phyloP scores from a whole-genome alignment of 2,888 invertebrate species.

The Lycia hirtaria region DNA sequence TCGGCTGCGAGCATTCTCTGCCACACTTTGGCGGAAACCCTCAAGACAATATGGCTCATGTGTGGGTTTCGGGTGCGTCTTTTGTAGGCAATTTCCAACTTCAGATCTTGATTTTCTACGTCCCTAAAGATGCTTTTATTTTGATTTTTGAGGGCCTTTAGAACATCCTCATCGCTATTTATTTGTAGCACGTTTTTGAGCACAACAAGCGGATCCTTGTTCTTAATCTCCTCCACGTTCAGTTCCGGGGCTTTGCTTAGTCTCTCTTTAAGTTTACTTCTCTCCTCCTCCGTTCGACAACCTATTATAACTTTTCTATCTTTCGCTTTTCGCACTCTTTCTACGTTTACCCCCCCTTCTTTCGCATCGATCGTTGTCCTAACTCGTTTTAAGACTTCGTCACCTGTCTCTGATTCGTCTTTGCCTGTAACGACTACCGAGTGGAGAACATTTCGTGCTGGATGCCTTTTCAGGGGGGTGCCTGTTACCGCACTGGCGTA shows the following conservation, averaged over 20 bases:
- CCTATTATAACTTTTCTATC: slow-evolving; percentile 12
- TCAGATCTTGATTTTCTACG: neutral
- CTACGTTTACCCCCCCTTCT: neutral
- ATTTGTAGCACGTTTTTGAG: too few relatives aligned
- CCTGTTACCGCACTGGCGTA: too few relatives aligned
- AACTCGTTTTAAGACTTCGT: neutral
- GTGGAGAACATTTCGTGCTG: neutral
- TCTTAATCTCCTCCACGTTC: too few relatives aligned
- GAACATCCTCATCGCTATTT: too few relatives aligned
- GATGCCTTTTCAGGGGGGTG: too few relatives aligned
- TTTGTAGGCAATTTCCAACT: too few relatives aligned
- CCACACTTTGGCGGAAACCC: slow-evolving; percentile 25
- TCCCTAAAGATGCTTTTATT: neutral
- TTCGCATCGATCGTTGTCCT: neutral
- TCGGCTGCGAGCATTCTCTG: slow-evolving; percentile 13
- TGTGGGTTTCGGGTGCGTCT: neutral
- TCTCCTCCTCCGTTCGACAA: neutral
- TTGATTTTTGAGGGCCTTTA: too few relatives aligned
- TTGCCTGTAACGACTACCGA: slow-evolving; percentile 2
- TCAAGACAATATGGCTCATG: slow-evolving; percentile 7
- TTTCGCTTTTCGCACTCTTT: slow-evolving; percentile 13
- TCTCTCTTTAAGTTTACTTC: too few relatives aligned
- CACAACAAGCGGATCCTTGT: too few relatives aligned
- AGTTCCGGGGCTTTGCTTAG: too few relatives aligned
- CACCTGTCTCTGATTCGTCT: neutral